Percentiles rank a stretch among this genome's conserved stretches.
Evolutionary conservation across 2,888 invertebrate genomes (phyloP).

Genomic region (Iselma pallidipennis): DNA sequence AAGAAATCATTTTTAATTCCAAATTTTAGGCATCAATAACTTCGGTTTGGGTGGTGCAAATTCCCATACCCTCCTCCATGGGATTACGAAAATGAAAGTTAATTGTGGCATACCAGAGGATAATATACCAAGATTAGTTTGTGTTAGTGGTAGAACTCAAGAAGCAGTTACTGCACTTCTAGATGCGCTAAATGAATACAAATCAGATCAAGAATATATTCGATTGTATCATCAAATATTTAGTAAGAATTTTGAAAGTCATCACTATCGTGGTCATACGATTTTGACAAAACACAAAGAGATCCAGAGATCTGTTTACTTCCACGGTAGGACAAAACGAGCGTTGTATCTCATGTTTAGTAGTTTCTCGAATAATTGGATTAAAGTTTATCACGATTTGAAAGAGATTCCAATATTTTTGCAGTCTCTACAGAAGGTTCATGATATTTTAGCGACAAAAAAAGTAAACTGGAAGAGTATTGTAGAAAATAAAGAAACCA

Average conservation of each 20-base stretch:
- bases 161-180: slow-evolving; percentile 69
- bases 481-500: neutral
- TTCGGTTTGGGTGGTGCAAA: slow-evolving; percentile 70
- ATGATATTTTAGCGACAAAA: neutral
- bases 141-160: slow-evolving; percentile 35
- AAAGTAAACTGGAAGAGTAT: slow-evolving; percentile 10
- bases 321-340: neutral
- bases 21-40: slow-evolving; percentile 60
- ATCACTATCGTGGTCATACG: slow-evolving; percentile 9
- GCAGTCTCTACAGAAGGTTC: slow-evolving; percentile 62
- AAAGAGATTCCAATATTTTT: slow-evolving; percentile 76
- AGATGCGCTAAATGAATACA: slow-evolving; percentile 45
- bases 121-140: slow-evolving; percentile 53
- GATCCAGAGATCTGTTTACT: neutral
- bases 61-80: slow-evolving; percentile 59
- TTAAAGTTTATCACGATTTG: slow-evolving; percentile 78
- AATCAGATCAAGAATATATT: slow-evolving; percentile 11
- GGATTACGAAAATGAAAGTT: slow-evolving; percentile 52
- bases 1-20: no score
- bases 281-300: neutral
- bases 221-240: slow-evolving; percentile 14
- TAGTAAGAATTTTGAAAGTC: slow-evolving; percentile 1
- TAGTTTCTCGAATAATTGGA: slow-evolving; percentile 90
- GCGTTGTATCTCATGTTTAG: slow-evolving; percentile 70
- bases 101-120: slow-evolving; percentile 55